Evolutionary conservation across 64 coral and sea anemone genomes (phyloP), one percentile per base, ranked within the genome.

Genomic region (Actinia equina): DNA sequence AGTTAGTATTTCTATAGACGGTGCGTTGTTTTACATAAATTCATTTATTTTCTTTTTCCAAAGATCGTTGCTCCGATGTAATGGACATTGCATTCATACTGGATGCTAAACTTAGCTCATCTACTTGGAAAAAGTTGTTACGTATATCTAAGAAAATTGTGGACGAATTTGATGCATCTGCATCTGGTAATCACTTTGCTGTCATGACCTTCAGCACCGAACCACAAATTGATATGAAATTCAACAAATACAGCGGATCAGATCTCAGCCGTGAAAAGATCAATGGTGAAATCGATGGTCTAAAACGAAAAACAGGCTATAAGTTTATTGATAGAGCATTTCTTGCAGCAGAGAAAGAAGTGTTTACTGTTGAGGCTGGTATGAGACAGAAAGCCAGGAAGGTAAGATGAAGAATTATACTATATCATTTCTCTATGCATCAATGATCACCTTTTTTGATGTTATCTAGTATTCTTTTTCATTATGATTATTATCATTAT

Each of bases 131-230:
- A 74, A 84, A 37, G 43, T 59, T 9, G 57, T 84, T 89, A 70
- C 49, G 11, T 0, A 9, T 71, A 0, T 27, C n/a, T 7, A 86
- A 91, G 76, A 59, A 26, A 19, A 52, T 86, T 23, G 59, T 91
- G 5, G 84, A 67, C 57, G 1, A 22, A 8, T 86, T 85, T 58
- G 89, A 62, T 44, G 84, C 86, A 5, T 86, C 83, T 64, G 16
- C 41, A n/a, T 6, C 79, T 0, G 89, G 71, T 7, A 86, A 69
- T 56, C 89, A 91, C 22, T 78, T 86, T 16, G 89, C 83, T 10
- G 26, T 91, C 51, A 83, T 91, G 16, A 77, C 84, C 16, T 91
- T 85, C 89, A 91, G 83, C 37, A 53, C 17, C 17, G 44, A 91
- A 2, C 71, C 89, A 3, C 63, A 79, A 52, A 84, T 91, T 11